These are phyloP conservation scores for Drosophila picticornis DNA, from an alignment of 2,888 invertebrate genomes.

Conservation along the genomic window DNA sequence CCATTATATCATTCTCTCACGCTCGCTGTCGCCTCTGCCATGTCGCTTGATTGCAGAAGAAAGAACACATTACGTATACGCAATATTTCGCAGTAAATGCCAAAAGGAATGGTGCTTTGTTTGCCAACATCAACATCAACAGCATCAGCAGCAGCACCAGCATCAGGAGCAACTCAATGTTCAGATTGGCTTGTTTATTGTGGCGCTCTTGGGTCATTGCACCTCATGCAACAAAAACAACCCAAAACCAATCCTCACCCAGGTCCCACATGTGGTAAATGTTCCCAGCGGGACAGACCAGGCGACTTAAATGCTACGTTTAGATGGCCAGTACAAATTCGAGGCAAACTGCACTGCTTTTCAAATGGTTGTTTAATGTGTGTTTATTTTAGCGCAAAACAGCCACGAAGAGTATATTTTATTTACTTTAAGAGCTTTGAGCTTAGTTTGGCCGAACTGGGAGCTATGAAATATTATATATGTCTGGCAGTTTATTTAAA, in stretches of 20 bases:
- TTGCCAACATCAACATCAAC: conserved; percentile 43
- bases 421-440: neutral
- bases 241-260: conserved; percentile 7
- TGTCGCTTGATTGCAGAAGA: conserved; percentile 43
- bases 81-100: conserved; percentile 62
- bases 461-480: neutral
- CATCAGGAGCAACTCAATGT: conserved; percentile 34
- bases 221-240: conserved; percentile 20
- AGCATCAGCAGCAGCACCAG: neutral
- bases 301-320: conserved; percentile 15
- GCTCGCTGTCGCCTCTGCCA: conserved; percentile 12
- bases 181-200: conserved; percentile 70
- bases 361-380: conserved; percentile 13
- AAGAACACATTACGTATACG: conserved; percentile 62
- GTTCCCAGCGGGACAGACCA: conserved; percentile 1
- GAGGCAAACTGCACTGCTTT: neutral
- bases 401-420: neutral
- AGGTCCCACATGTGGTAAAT: conserved; percentile 19
- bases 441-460: neutral
- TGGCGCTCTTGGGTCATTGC: conserved; percentile 60
- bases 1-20: conserved; percentile 31
- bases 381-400: conserved; percentile 1
- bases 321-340: conserved; percentile 1
- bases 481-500: neutral
- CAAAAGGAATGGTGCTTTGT: conserved; percentile 72